A percentile compares a stretch with the other conserved stretches of the same genome.
phyloP scores from a whole-genome alignment of 2,113 vertebrate genomes.

The Polypterus bichir region DNA sequence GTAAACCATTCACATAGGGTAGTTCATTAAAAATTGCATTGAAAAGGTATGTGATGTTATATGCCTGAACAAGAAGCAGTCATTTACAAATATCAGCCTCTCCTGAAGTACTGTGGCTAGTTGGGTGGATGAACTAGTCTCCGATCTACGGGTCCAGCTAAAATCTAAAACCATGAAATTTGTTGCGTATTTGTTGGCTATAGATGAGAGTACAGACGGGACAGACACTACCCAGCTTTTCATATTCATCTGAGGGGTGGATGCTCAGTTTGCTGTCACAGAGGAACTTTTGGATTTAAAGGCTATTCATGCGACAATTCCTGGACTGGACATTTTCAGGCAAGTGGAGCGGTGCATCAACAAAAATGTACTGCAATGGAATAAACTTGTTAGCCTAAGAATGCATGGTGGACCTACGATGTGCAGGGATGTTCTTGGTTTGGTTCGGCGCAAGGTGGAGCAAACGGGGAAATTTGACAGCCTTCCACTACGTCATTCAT shows the following conservation, averaged over 20 bases:
- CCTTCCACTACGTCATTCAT: no score
- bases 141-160: neutral
- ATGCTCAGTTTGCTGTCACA: no score
- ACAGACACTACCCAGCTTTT: neutral
- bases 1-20: neutral
- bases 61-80: constrained; percentile 1
- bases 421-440: no score
- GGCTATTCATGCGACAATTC: no score
- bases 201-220: constrained; percentile 1
- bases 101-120: neutral
- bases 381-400: no score
- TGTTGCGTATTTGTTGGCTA: neutral
- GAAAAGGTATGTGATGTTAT: neutral
- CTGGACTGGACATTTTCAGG: no score
- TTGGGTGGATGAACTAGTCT: constrained; percentile 3
- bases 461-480: no score
- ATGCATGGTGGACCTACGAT: no score
- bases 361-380: no score
- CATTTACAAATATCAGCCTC: neutral
- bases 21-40: neutral
- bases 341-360: no score
- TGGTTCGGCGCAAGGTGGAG: no score
- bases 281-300: no score
- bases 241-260: neutral
- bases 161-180: neutral